phyloP scores from a whole-genome alignment of 2,888 invertebrate species.

The Xestia ashworthii region DNA sequence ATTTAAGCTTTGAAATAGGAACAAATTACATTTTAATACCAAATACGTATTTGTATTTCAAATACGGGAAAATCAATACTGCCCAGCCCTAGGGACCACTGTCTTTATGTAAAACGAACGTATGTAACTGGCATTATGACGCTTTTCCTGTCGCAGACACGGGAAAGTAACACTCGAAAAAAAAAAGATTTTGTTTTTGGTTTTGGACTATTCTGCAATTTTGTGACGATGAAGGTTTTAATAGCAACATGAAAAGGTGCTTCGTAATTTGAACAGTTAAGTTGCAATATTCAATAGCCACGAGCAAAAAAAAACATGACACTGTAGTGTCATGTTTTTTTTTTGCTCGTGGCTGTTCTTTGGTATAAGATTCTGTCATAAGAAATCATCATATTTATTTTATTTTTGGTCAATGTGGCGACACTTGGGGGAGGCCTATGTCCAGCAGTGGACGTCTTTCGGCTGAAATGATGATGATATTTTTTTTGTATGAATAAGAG shows the following conservation, averaged over 20 bases:
- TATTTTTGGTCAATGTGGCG: too few relatives aligned
- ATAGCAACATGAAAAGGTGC: neutral
- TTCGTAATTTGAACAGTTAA: neutral
- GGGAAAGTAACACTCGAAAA: slow-evolving; percentile 14
- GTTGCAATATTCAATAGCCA: too few relatives aligned
- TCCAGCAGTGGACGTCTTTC: too few relatives aligned
- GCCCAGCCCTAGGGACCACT: slow-evolving; percentile 20
- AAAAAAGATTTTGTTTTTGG: neutral
- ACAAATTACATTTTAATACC: neutral
- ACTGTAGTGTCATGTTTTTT: too few relatives aligned
- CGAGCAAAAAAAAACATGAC: too few relatives aligned
- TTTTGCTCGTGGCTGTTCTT: neutral
- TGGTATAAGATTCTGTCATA: neutral
- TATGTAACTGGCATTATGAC: slow-evolving; percentile 66
- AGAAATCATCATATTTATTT: too few relatives aligned
- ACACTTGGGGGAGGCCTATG: too few relatives aligned
- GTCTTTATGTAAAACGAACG: slow-evolving; percentile 68
- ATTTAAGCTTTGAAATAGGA: neutral
- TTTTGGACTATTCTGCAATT: slow-evolving; percentile 5
- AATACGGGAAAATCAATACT: neutral
- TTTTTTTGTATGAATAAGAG: neutral
- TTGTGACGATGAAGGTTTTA: neutral
- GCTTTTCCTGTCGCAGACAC: slow-evolving; percentile 66
- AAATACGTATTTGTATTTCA: neutral
- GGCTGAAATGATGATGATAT: too few relatives aligned